Conservation (phyloP, 2,113 vertebrate genomes). For the Antidorcas marsupialis region DNA sequence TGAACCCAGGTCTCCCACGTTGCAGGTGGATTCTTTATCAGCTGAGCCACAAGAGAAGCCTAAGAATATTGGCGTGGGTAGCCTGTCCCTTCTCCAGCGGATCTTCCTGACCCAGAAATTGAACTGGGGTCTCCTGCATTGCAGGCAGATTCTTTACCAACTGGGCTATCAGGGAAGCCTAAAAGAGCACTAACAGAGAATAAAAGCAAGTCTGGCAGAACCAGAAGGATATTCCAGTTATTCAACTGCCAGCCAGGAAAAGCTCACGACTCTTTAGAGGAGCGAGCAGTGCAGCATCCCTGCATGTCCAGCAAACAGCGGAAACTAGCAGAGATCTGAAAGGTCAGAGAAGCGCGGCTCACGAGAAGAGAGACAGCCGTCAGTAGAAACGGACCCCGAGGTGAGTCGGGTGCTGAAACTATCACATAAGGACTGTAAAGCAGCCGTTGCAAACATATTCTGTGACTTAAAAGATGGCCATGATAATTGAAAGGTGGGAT, state of each 20-base stretch:
- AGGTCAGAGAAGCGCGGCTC: not conserved
- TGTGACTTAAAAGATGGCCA: not conserved
- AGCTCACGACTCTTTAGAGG: not conserved
- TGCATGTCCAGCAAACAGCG: not conserved
- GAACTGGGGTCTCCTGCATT: not conserved
- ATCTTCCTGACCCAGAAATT: not conserved
- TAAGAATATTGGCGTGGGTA: not conserved
- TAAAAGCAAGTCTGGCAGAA: not conserved
- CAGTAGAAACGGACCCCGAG: not conserved
- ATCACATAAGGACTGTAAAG: not conserved
- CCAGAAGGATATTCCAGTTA: not conserved
- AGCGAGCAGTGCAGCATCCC: not conserved
- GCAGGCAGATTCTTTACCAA: not conserved
- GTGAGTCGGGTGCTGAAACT: not conserved
- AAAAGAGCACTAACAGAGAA: not conserved
- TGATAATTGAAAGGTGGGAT: not conserved
- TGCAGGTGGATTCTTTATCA: not conserved
- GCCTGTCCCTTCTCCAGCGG: not conserved
- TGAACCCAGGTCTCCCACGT: not conserved
- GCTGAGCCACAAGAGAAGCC: not conserved
- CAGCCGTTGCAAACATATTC: not conserved
- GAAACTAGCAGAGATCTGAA: not conserved
- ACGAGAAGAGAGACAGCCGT: not conserved
- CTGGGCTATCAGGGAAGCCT: not conserved
- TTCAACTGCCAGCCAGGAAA: not conserved